Base-by-base conservation (phyloP, 2,113 vertebrate genomes). In the Opisthocomus hoazin region DNA sequence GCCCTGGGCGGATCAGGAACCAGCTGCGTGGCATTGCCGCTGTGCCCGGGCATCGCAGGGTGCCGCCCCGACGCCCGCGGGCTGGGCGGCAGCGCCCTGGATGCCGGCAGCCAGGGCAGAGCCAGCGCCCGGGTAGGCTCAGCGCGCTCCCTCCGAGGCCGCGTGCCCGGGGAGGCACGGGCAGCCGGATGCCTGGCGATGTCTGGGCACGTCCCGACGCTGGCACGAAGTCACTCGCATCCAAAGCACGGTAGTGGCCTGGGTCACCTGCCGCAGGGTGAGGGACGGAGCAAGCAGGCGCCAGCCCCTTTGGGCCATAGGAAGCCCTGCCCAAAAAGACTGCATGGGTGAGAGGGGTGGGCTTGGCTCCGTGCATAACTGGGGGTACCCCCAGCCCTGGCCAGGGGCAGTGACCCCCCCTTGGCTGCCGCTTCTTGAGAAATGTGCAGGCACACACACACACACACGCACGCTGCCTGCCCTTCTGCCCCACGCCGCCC, bases 121-220 rank as follows among this genome's bases (percentile, higher is more conserved):
- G 36, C n/a, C 27, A 37, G n/a, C 2, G 2, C 29, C 46, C 2
- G 3, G 17, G 9, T 0, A 1, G 65, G 70, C 48, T 43, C 27
- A 10, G 11, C 0, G 0, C 11, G 78, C 30, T 50, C 46, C 63
- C 6, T 41, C 22, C 30, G 36, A 30, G 20, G 11, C 29, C 1
- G 0, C 9, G n/a, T 66, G 45, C 37, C 41, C 60, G 22, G 50
- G 19, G 54, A 15, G 1, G 2, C 3, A 23, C 19, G 50, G 45
- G 71, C 61, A 77, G 15, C 37, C 5, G 36, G 37, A 8, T 45
- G 45, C 34, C n/a, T 15, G 54, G 15, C 23, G 46, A 15, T 79
- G 66, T 32, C 27, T 2, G 1, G 32, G 11, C 24, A 23, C 5
- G 23, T 73, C 45, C 54, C 58, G 69, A 21, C 37, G 54, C 43